Percentiles rank a stretch among this genome's conserved stretches.
phyloP scores from a whole-genome alignment of 2,113 vertebrate species.

The Anas platyrhynchos region DNA sequence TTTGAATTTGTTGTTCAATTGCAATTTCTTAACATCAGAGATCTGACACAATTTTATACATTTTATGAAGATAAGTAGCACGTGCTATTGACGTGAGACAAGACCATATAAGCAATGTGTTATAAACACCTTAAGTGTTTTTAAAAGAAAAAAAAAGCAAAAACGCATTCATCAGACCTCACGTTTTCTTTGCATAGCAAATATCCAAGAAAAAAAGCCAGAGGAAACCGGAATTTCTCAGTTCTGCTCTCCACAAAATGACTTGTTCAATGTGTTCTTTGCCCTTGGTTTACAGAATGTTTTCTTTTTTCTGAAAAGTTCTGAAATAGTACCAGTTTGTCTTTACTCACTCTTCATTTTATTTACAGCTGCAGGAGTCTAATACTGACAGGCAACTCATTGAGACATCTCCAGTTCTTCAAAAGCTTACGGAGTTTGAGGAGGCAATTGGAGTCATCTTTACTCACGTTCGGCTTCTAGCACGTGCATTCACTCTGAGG shows the following conservation, averaged over 20 bases:
- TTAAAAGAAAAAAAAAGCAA: not conserved
- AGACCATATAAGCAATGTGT: not conserved
- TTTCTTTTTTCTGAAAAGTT: not conserved
- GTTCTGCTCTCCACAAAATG: not conserved
- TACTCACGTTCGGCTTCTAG: slow-evolving; percentile 93
- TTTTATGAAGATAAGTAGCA: not conserved
- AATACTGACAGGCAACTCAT: slow-evolving; percentile 95
- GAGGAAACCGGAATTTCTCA: not conserved
- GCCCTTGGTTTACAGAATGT: not conserved
- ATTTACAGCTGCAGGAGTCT: slow-evolving; percentile 91
- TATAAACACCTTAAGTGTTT: not conserved
- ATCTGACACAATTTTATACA: not conserved
- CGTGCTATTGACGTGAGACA: not conserved
- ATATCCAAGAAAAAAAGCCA: not conserved
- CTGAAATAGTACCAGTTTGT: not conserved
- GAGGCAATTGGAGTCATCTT: slow-evolving; percentile 93
- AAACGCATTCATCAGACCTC: not conserved
- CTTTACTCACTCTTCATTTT: slow-evolving; percentile 23
- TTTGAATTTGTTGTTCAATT: not conserved
- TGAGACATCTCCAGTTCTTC: slow-evolving; percentile 96
- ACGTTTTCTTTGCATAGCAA: not conserved
- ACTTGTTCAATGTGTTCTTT: not conserved
- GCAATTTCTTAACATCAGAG: not conserved
- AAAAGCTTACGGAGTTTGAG: slow-evolving; percentile 95
- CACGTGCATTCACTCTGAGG: slow-evolving; percentile 94